A percentile compares a stretch with the other conserved stretches of the same genome.
Conservation (phyloP, 2,113 vertebrate species). For the Pteropus alecto region DNA sequence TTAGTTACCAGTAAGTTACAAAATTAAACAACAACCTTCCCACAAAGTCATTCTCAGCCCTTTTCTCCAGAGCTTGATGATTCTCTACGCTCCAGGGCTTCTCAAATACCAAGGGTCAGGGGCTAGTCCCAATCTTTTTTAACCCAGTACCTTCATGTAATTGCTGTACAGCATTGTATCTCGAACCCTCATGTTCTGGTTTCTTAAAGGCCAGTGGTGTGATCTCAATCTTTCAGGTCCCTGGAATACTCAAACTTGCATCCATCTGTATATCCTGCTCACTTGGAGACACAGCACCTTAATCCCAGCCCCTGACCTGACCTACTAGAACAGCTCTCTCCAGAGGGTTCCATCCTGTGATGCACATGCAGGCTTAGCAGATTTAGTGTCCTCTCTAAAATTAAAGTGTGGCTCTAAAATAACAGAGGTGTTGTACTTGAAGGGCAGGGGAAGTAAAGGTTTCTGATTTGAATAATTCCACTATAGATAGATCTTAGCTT, state of each 20-base stretch:
- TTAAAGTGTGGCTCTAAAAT: not conserved
- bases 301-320: not conserved
- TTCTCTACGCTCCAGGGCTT: not conserved
- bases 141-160: not conserved
- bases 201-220: not conserved
- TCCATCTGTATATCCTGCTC: too few species aligned
- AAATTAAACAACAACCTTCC: not conserved
- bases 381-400: not conserved
- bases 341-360: not conserved
- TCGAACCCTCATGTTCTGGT: not conserved
- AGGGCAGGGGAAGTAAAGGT: not conserved
- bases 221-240: not conserved
- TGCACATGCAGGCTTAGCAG: fast-evolving
- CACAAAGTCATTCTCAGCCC: not conserved
- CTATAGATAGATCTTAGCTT: not conserved
- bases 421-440: not conserved
- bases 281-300: not conserved
- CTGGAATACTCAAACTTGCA: not conserved
- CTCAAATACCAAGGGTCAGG: not conserved
- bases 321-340: not conserved
- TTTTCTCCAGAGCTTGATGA: not conserved
- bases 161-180: not conserved
- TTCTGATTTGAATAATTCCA: not conserved
- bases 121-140: not conserved
- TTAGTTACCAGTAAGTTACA: not conserved